Base-by-base conservation (phyloP, 2,888 invertebrate genomes). In the Pomacea canaliculata region DNA sequence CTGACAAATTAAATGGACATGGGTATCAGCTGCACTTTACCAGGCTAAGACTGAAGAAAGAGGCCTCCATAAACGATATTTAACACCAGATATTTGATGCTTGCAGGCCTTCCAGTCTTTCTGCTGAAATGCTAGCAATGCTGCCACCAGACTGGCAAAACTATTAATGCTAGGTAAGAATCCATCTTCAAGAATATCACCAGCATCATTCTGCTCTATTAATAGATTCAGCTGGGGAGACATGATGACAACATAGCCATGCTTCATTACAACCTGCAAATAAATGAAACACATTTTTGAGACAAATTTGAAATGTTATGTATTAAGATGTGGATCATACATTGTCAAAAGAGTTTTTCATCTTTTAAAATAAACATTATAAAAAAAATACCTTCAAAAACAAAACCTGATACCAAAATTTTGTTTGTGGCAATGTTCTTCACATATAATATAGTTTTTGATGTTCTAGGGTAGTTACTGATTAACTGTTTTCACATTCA, bases 31-130 rank as follows among this genome's bases (percentile, higher is more conserved):
- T 56, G 51, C 51, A 56, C 10, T 12, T 23, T 63, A 79, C 70
- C 69, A 73, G 67, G 67, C 49, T 27, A 76, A 19, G 10, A 76
- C 9, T n/a, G 48, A 18, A 8, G 66, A 65, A n/a, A 68, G 51
- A 19, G 71, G 67, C 37, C 16, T 48, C 71, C 67, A 71, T 70
- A 9, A 37, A 19, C 51, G 7, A 66, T 23, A 46, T 19, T 56
- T 23, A 37, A 76, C 51, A 49, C 67, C 18, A 18, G 23, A 46
- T n/a, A 59, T 7, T 23, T 46, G 48, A 1, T 62, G 67, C 27
- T 56, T 27, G 51, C 76, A 76, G 9, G 59, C 48, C 49, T 46
- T 13, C 66, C 71, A 60, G 8, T 66, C 18, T 18, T 49, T 18
- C 9, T 18, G 12, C 46, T 76, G 71, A 27, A 71, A 67, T 13